A percentile compares a stretch with the other conserved stretches of the same genome.
Conservation (phyloP, 2,888 invertebrate species). For the Dromius quadrimaculatus region DNA sequence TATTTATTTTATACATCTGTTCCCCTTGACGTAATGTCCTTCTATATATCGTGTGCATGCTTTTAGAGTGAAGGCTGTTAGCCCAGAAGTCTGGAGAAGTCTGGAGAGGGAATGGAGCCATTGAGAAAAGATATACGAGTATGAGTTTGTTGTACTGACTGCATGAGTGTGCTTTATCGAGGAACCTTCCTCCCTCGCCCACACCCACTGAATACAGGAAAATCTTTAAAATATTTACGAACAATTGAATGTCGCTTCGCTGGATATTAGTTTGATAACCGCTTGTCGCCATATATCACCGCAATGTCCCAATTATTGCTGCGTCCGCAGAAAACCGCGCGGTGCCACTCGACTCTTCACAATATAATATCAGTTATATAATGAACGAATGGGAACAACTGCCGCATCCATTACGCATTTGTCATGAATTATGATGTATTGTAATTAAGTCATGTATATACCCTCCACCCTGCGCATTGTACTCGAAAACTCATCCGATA, state of each 20-base stretch:
- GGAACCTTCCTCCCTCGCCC: not conserved
- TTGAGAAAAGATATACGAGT: slow-evolving; percentile 69
- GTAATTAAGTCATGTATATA: slow-evolving; percentile 25
- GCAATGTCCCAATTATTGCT: slow-evolving; percentile 68
- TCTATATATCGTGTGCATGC: slow-evolving; percentile 74
- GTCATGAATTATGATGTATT: slow-evolving; percentile 42
- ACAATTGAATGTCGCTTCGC: slow-evolving; percentile 67
- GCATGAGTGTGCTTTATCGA: slow-evolving; percentile 63
- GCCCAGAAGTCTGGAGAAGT: slow-evolving; percentile 51
- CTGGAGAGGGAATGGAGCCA: slow-evolving; percentile 61
- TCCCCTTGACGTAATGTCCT: slow-evolving; percentile 76
- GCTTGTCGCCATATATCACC: slow-evolving; percentile 66
- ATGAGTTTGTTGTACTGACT: slow-evolving; percentile 68
- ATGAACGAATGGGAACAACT: slow-evolving; percentile 7
- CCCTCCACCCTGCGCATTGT: not conserved
- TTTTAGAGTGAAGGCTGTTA: slow-evolving; percentile 74
- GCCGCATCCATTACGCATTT: not conserved
- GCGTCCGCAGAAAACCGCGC: slow-evolving; percentile 62
- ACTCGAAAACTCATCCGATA: not conserved
- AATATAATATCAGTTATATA: slow-evolving; percentile 46
- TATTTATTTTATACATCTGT: slow-evolving; percentile 73
- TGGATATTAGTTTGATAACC: slow-evolving; percentile 68
- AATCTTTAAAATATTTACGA: slow-evolving; percentile 64
- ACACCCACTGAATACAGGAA: slow-evolving; percentile 49
- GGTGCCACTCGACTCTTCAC: slow-evolving; percentile 23